Percentiles rank a stretch among this genome's conserved stretches.
phyloP scores from a whole-genome alignment of 2,113 vertebrate genomes.

The Xiphophorus maculatus region DNA sequence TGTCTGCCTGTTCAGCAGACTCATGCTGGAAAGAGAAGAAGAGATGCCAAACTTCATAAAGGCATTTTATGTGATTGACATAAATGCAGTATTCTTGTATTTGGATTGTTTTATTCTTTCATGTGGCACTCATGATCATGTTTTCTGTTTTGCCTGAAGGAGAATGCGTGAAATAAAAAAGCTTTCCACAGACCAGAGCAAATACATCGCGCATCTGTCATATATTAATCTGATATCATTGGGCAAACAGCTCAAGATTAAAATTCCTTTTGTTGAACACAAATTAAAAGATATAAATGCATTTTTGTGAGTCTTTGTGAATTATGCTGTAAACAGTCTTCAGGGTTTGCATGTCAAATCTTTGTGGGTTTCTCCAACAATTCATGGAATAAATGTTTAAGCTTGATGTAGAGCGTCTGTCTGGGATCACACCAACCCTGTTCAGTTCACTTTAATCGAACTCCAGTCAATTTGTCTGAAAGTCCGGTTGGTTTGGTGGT shows the following conservation, averaged over 20 bases:
- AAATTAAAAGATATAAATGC: not conserved
- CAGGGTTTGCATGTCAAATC: not conserved
- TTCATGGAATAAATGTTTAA: not conserved
- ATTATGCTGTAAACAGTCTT: not conserved
- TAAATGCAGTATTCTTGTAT: constrained; percentile 24
- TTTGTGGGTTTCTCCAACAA: not conserved
- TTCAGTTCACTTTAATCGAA: too few species aligned
- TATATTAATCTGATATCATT: not conserved
- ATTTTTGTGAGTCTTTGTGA: not conserved
- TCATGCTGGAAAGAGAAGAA: constrained; percentile 10
- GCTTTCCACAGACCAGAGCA: constrained; percentile 11
- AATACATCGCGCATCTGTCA: constrained; percentile 4
- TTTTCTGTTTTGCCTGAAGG: constrained; percentile 58
- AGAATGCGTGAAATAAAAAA: constrained; percentile 32
- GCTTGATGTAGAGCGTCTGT: too few species aligned
- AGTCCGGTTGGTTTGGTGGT: too few species aligned
- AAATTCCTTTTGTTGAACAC: not conserved
- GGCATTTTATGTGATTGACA: constrained; percentile 38
- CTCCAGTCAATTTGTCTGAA: too few species aligned
- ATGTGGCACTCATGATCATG: constrained; percentile 42
- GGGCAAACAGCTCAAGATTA: constrained; percentile 13
- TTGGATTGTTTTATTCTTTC: constrained; percentile 48
- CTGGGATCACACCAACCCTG: too few species aligned
- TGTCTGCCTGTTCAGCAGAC: constrained; percentile 59
- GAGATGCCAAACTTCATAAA: constrained; percentile 44